A percentile compares a stretch with the other conserved stretches of the same genome.
phyloP scores from a whole-genome alignment of 1,140 invertebrate species.

The Leptopilina clavipes region DNA sequence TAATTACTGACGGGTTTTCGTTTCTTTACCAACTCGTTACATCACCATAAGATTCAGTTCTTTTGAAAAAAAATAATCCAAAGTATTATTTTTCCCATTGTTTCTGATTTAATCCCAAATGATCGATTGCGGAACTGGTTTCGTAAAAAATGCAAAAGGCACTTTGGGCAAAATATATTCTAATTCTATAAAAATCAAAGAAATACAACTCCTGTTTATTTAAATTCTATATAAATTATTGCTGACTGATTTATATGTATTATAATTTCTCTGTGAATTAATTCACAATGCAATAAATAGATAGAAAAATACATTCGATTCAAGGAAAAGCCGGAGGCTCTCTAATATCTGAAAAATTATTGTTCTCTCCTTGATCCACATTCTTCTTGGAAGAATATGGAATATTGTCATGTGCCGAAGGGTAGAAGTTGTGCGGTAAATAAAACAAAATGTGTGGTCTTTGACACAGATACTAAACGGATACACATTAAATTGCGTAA shows the following conservation, averaged over 20 bases:
- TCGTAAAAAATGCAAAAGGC: too few relatives aligned
- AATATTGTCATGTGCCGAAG: background rate
- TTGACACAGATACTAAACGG: conserved; percentile 3
- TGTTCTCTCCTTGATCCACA: background rate
- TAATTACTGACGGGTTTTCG: background rate
- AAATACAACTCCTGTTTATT: too few relatives aligned
- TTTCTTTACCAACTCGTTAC: background rate
- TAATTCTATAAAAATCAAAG: too few relatives aligned
- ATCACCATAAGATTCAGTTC: background rate
- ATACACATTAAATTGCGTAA: conserved; percentile 23
- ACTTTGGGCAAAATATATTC: too few relatives aligned
- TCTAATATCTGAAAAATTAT: background rate
- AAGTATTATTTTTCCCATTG: too few relatives aligned
- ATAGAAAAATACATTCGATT: background rate
- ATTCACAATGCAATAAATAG: background rate
- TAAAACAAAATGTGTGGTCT: background rate
- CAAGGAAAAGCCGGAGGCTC: background rate
- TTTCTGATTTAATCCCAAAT: too few relatives aligned
- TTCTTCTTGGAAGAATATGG: background rate
- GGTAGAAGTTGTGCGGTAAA: background rate
- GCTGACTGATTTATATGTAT: too few relatives aligned
- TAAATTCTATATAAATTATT: too few relatives aligned
- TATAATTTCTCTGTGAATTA: background rate
- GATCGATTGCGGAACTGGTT: too few relatives aligned
- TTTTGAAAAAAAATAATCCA: too few relatives aligned